phyloP scores from a whole-genome alignment of 1,140 invertebrate genomes.

The Bicyclus anynana region DNA sequence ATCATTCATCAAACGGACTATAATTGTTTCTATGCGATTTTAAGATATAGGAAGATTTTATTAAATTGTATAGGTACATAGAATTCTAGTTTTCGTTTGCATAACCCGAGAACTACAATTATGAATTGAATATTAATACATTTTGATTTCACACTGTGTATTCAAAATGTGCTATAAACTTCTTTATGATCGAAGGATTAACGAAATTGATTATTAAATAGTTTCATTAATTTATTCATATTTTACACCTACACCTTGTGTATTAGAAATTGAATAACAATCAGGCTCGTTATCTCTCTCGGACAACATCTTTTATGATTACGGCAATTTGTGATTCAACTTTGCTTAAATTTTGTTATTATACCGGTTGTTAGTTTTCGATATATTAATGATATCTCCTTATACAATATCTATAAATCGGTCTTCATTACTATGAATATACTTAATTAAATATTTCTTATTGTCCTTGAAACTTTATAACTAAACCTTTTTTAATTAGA shows the following conservation, averaged over 20 bases:
- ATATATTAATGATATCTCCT: too few species aligned
- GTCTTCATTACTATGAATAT: too few species aligned
- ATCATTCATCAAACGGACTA: constrained; percentile 8
- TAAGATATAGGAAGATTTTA: constrained; percentile 4
- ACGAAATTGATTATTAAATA: constrained; percentile 16
- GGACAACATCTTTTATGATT: not conserved
- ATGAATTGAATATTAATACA: constrained; percentile 17
- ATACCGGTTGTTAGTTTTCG: not conserved
- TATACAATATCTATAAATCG: too few species aligned
- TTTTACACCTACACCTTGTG: constrained; percentile 13
- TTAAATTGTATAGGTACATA: too few species aligned
- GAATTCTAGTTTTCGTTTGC: constrained; percentile 6
- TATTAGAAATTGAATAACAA: constrained; percentile 19
- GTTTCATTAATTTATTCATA: constrained; percentile 21
- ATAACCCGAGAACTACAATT: constrained; percentile 13
- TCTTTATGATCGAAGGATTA: constrained; percentile 12
- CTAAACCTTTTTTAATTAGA: too few species aligned
- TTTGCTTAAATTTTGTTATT: not conserved
- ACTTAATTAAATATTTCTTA: too few species aligned
- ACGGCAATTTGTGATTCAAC: not conserved
- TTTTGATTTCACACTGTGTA: constrained; percentile 17
- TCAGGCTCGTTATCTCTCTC: not conserved
- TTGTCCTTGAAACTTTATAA: too few species aligned
- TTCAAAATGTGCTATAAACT: constrained; percentile 17
- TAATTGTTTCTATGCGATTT: not conserved